These are phyloP conservation scores for Syndactyla subalaris DNA, from an alignment of 2,797 vertebrate genomes.

Conservation along the genomic window DNA sequence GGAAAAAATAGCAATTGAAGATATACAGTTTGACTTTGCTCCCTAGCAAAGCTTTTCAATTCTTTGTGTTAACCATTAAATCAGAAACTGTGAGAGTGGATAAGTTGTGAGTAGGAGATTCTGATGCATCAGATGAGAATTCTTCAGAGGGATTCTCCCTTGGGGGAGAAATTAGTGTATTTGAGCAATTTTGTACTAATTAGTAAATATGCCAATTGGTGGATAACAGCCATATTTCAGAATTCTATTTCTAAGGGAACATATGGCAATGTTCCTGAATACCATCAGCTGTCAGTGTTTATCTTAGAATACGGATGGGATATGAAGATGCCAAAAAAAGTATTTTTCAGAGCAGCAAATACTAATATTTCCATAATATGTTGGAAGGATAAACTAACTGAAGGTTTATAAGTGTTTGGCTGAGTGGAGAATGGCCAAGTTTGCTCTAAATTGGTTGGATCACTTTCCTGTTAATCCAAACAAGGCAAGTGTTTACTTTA, in stretches of 20 bases:
- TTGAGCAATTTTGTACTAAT: conserved; percentile 12
- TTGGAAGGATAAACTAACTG: conserved; percentile 46
- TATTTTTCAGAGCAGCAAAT: conserved; percentile 35
- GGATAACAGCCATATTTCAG: conserved; percentile 6
- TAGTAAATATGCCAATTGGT: not conserved
- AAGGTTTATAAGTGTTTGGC: not conserved
- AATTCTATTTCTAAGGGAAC: conserved; percentile 39
- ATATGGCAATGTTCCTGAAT: conserved; percentile 44
- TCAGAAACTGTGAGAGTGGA: not conserved
- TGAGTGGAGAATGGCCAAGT: conserved; percentile 38
- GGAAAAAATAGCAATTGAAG: not conserved
- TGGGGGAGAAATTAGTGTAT: not conserved
- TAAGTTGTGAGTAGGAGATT: not conserved
- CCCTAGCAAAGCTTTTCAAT: not conserved
- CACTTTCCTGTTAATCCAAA: conserved; percentile 10
- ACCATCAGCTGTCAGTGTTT: conserved; percentile 57
- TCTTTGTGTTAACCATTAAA: conserved; percentile 55
- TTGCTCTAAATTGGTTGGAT: conserved; percentile 14
- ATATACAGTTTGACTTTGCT: conserved; percentile 10
- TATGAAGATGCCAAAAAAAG: conserved; percentile 59
- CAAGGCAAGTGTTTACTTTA: conserved; percentile 22
- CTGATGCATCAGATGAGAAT: not conserved
- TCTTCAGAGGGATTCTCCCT: not conserved
- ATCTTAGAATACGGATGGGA: conserved; percentile 46
- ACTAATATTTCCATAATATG: conserved; percentile 59